Percentiles rank a stretch among this genome's conserved stretches.
Conservation (phyloP, 2,888 invertebrate species). For the Acanthosepion esculentum region DNA sequence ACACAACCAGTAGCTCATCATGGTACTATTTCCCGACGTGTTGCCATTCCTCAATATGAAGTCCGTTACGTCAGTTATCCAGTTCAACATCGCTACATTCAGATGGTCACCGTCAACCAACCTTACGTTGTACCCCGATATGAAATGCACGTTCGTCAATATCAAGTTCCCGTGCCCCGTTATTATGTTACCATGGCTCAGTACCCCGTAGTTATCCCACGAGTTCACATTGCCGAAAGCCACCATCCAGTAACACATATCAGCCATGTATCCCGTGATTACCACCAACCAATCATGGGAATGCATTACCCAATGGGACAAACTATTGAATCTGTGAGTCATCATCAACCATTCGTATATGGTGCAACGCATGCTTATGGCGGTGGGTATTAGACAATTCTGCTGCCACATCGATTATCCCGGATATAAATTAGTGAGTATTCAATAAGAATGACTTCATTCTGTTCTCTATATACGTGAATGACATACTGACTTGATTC, state of each 20-base stretch:
- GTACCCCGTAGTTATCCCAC: background rate
- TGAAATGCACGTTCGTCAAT: background rate
- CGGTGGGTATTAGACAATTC: background rate
- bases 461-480: too few relatives aligned
- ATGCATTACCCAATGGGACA: background rate
- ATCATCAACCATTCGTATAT: background rate
- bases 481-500: too few relatives aligned
- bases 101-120: background rate
- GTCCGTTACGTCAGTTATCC: background rate
- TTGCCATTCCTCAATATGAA: background rate
- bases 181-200: background rate
- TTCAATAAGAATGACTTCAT: background rate
- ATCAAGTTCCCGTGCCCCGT: background rate
- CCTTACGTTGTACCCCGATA: background rate
- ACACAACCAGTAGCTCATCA: background rate
- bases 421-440: background rate
- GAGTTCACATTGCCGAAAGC: background rate
- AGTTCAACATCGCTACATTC: background rate
- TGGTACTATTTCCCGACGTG: background rate
- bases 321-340: background rate
- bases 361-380: background rate
- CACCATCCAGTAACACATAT: background rate
- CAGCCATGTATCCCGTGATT: background rate
- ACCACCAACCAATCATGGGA: background rate
- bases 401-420: background rate